A percentile compares a stretch with the other conserved stretches of the same genome.
Evolutionary conservation across 1,140 invertebrate species (phyloP).

Genomic region (Oscheius sp.): DNA sequence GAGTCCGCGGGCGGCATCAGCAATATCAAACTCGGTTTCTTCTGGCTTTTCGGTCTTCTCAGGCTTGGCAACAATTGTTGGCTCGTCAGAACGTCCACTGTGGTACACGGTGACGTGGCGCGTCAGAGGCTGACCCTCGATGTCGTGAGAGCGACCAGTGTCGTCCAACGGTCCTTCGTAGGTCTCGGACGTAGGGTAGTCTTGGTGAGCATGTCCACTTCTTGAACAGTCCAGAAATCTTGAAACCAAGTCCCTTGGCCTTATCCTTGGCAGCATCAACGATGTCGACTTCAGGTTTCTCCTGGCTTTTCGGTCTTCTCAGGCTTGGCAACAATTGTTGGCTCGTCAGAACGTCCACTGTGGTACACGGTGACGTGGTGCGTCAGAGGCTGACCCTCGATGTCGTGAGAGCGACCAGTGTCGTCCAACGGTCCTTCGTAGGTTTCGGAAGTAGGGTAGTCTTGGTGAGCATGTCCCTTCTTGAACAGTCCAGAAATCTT

Average conservation of each 20-base stretch:
- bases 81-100: not conserved
- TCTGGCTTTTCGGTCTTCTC: not conserved
- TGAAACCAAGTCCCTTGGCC: slow-evolving; percentile 3
- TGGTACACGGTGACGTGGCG: slow-evolving; percentile 23
- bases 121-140: slow-evolving; percentile 22
- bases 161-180: slow-evolving; percentile 27
- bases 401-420: not conserved
- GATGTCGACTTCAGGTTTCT: not conserved
- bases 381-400: slow-evolving; percentile 22
- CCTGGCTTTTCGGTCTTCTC: not conserved
- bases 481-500: slow-evolving; percentile 34
- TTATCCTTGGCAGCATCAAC: not conserved
- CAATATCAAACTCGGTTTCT: not conserved
- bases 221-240: slow-evolving; percentile 33
- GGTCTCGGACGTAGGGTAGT: slow-evolving; percentile 24
- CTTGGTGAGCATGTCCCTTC: slow-evolving; percentile 17
- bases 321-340: not conserved
- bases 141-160: not conserved
- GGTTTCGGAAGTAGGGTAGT: slow-evolving; percentile 25
- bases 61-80: not conserved
- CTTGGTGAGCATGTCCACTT: slow-evolving; percentile 14
- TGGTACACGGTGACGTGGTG: slow-evolving; percentile 24
- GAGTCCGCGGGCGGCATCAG: not conserved
- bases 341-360: not conserved
- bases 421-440: slow-evolving; percentile 27